Conservation (phyloP, 2,888 invertebrate species). For the Pinctada fucata region DNA sequence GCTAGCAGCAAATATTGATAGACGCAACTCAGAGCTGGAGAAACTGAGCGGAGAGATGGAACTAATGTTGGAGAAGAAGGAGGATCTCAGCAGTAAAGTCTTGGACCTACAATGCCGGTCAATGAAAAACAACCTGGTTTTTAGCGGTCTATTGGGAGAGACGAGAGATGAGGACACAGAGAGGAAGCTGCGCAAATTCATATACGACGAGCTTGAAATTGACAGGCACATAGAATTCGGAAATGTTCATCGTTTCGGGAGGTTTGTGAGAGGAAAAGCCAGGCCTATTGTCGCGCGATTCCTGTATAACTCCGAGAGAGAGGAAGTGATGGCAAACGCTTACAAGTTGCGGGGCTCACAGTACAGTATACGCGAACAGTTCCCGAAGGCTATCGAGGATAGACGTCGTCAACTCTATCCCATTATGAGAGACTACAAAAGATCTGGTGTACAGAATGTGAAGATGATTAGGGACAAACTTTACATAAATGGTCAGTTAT, state of each 20-base stretch:
- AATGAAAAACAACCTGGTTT: conserved; percentile 78
- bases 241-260: conserved; percentile 34
- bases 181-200: conserved; percentile 25
- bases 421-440: no score
- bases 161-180: conserved; percentile 32
- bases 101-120: not conserved
- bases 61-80: no score
- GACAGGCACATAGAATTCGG: conserved; percentile 24
- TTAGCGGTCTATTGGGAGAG: conserved; percentile 85
- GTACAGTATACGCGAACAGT: conserved; percentile 35
- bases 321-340: conserved; percentile 29
- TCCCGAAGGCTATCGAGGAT: conserved; percentile 27
- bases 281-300: conserved; percentile 45
- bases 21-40: no score
- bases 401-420: conserved; percentile 32
- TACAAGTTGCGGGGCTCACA: conserved; percentile 30
- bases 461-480: no score
- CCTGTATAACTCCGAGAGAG: conserved; percentile 34
- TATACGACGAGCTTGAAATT: conserved; percentile 14
- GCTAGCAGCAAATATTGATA: no score
- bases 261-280: not conserved
- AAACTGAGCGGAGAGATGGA: no score
- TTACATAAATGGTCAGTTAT: no score
- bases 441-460: no score
- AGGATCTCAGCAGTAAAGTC: not conserved